Percentiles rank a stretch among this genome's conserved stretches.
Evolutionary conservation across 2,797 vertebrate genomes (phyloP).

Genomic region (Karalla daura): DNA sequence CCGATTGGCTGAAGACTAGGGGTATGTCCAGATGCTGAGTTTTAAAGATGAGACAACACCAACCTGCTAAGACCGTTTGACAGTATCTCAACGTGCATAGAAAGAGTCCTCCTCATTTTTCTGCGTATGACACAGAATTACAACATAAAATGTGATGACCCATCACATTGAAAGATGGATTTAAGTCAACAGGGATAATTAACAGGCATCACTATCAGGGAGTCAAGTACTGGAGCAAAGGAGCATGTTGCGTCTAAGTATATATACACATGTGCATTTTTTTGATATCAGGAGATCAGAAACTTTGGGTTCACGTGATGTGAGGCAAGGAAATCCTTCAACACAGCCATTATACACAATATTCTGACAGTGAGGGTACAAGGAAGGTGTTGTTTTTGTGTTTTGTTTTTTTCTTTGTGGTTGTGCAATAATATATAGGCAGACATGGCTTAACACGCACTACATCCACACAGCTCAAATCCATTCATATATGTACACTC

Average conservation of each 20-base stretch:
- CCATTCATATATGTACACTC: constrained; percentile 44
- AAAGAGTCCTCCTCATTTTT: constrained; percentile 13
- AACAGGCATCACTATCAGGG: constrained; percentile 36
- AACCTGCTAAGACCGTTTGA: constrained; percentile 16
- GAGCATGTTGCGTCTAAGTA: constrained; percentile 54
- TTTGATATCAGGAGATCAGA: constrained; percentile 60
- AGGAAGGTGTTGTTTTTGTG: constrained; percentile 17
- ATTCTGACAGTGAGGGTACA: constrained; percentile 13
- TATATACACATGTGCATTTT: constrained; percentile 73
- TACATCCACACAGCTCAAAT: constrained; percentile 27
- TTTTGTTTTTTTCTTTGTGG: constrained; percentile 33
- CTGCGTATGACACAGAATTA: constrained; percentile 19
- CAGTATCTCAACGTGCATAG: constrained; percentile 32
- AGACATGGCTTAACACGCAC: constrained; percentile 34
- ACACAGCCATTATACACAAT: constrained; percentile 30
- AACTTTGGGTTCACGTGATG: constrained; percentile 47
- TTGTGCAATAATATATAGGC: constrained; percentile 48
- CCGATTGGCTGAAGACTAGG: not conserved
- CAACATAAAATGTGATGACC: constrained; percentile 3
- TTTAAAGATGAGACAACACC: constrained; percentile 7
- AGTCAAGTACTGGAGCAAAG: constrained; percentile 75
- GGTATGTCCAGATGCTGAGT: constrained; percentile 14
- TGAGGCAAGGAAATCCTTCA: constrained; percentile 33
- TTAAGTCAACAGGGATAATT: constrained; percentile 21
- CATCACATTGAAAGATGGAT: not conserved